Conservation (phyloP, 2,113 vertebrate genomes). For the Melanerpes aurifrons region DNA sequence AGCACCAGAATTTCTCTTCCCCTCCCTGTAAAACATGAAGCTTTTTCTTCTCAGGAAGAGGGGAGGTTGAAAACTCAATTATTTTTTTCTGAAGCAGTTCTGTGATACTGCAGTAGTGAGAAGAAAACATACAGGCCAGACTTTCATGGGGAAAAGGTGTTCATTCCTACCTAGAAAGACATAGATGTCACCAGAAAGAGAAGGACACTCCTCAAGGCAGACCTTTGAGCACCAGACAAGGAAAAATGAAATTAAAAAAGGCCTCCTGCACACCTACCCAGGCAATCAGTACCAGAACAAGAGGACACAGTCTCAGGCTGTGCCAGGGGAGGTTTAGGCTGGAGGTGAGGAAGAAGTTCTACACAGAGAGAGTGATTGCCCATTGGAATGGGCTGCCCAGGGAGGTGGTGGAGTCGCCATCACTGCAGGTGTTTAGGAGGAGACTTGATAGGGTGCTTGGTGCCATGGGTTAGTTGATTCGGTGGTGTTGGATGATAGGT, state of each 20-base stretch:
- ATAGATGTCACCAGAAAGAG: neutral
- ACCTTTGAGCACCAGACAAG: neutral
- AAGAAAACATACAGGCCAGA: neutral
- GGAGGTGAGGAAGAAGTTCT: no score
- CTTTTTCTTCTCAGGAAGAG: neutral
- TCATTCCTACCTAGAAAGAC: neutral
- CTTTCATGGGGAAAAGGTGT: neutral
- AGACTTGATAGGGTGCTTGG: no score
- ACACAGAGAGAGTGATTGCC: no score
- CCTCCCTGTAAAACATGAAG: neutral
- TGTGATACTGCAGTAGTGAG: accelerated
- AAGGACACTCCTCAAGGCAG: neutral
- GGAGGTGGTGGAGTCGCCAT: no score
- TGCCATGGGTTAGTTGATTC: no score
- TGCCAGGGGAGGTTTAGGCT: no score
- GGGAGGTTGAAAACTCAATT: no score
- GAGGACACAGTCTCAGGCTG: no score
- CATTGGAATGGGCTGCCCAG: no score
- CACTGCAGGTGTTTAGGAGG: no score
- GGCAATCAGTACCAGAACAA: no score
- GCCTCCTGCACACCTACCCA: neutral
- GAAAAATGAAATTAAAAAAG: neutral
- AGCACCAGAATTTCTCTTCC: neutral
- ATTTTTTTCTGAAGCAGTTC: neutral
- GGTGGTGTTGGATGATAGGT: no score